Conservation (phyloP, 64 coral and sea anemone species). For the Actinia equina region DNA sequence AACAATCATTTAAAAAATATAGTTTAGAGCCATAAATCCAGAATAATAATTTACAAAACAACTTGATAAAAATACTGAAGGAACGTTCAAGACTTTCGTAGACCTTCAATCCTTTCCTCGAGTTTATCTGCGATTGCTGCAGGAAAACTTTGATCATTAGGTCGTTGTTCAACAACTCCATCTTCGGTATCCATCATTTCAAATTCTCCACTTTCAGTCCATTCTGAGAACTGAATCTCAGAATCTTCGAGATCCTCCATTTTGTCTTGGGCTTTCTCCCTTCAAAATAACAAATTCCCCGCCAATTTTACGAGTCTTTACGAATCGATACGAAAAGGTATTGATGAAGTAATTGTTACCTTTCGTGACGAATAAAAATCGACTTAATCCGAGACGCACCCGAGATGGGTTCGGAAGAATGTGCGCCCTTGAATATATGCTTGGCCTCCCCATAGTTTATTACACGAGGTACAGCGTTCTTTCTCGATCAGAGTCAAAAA, state of each 20-base stretch:
- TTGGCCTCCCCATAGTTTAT: neutral
- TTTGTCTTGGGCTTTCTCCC: neutral
- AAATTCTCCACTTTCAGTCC: constrained; percentile 18
- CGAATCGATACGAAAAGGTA: neutral
- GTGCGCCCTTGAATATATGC: neutral
- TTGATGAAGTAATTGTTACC: neutral
- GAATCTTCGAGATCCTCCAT: constrained; percentile 22
- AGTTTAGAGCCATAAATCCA: neutral
- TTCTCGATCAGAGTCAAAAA: neutral
- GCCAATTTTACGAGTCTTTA: neutral
- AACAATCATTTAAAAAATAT: neutral
- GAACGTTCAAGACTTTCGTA: neutral
- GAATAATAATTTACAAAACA: neutral
- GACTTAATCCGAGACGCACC: neutral
- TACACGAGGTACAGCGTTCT: neutral
- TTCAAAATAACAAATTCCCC: constrained; percentile 23
- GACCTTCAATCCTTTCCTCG: constrained; percentile 1
- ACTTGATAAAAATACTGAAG: too few relatives aligned
- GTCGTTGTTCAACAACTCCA: neutral
- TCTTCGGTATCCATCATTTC: constrained; percentile 19
- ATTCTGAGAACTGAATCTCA: constrained; percentile 29
- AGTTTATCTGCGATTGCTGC: neutral
- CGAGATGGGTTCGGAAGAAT: neutral
- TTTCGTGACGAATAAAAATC: neutral
- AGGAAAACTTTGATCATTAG: neutral